phyloP scores from a whole-genome alignment of 1,140 invertebrate species.

The Papilio helenus region DNA sequence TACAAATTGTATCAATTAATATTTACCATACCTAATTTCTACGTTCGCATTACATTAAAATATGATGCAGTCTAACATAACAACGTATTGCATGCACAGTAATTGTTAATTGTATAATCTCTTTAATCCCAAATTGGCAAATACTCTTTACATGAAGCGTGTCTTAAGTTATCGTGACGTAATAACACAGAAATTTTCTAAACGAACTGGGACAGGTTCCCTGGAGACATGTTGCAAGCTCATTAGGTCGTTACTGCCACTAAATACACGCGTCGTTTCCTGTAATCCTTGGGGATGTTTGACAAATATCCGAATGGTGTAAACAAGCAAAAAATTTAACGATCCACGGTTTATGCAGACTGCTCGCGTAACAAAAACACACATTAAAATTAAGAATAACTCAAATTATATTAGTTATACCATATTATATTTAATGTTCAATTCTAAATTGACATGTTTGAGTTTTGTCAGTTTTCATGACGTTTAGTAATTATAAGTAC shows the following conservation, averaged over 20 bases:
- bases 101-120: no score
- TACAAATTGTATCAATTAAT: no score
- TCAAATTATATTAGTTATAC: no score
- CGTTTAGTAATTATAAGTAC: no score
- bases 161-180: not conserved
- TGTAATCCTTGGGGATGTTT: slow-evolving; percentile 41
- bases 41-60: no score
- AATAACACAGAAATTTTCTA: not conserved
- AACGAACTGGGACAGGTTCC: slow-evolving; percentile 13
- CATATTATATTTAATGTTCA: not conserved
- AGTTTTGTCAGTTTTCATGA: no score
- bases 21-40: no score
- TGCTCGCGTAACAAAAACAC: not conserved
- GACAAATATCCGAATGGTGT: slow-evolving; percentile 34
- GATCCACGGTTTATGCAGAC: slow-evolving; percentile 11
- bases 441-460: no score
- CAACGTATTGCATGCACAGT: no score
- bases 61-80: no score
- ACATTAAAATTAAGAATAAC: not conserved
- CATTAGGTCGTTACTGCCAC: slow-evolving; percentile 42
- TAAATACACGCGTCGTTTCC: slow-evolving; percentile 45
- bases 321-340: slow-evolving; percentile 33
- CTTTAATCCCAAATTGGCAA: no score
- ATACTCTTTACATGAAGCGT: no score
- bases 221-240: slow-evolving; percentile 41